These are phyloP conservation scores for Parus major DNA, from an alignment of 2,113 vertebrate species.

Conservation along the genomic window DNA sequence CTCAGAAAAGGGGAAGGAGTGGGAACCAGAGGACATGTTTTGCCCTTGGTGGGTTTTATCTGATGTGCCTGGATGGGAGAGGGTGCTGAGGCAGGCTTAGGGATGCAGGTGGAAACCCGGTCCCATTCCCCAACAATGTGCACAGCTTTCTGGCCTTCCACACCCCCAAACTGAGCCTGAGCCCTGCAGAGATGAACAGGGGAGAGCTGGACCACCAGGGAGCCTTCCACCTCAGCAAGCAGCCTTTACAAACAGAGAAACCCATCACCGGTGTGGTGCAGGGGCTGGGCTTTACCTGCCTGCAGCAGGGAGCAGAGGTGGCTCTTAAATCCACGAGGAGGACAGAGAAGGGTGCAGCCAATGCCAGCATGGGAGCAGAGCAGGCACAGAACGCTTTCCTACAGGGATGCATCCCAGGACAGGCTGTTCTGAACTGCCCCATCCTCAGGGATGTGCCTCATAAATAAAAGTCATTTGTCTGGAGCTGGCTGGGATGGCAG, in stretches of 20 bases:
- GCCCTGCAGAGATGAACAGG: background rate
- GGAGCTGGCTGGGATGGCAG: background rate
- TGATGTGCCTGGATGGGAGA: background rate
- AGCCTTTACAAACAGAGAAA: background rate
- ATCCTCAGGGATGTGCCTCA: background rate
- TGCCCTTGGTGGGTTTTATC: background rate
- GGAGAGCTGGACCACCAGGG: background rate
- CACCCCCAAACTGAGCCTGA: background rate
- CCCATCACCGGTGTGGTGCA: no score
- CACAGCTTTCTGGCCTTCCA: background rate
- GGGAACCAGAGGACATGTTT: background rate
- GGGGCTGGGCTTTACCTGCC: background rate
- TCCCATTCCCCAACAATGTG: background rate
- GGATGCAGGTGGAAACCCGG: background rate
- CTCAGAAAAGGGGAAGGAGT: background rate
- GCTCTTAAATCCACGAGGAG: background rate
- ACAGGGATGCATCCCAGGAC: background rate
- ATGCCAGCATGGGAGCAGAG: background rate
- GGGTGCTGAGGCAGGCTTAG: background rate
- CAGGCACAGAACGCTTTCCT: fast-evolving
- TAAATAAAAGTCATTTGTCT: background rate
- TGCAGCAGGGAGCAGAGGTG: background rate
- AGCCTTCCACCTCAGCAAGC: background rate
- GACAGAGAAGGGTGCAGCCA: fast-evolving
- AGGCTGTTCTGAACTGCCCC: background rate